These are phyloP conservation scores for Hippasteria phrygiana DNA, from an alignment of 53 echinoderm and acorn worm genomes.

Conservation along the genomic window DNA sequence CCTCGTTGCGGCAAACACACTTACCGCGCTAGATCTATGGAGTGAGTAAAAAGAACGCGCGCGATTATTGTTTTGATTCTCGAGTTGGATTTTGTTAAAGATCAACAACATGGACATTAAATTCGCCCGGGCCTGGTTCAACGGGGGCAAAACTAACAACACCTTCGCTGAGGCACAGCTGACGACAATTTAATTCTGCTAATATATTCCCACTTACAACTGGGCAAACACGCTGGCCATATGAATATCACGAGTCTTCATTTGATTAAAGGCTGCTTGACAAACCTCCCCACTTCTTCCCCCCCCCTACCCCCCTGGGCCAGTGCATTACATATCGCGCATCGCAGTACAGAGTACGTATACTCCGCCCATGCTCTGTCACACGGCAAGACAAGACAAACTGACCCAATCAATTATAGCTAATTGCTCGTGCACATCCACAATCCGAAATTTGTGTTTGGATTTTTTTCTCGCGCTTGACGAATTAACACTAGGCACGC, in stretches of 20 bases:
- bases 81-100: not conserved
- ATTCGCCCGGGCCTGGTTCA: not conserved
- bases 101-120: conserved; percentile 3
- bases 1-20: not conserved
- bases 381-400: not conserved
- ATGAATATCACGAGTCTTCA: conserved; percentile 17
- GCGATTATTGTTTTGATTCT: conserved; percentile 12
- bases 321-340: not conserved
- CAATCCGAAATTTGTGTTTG: not conserved
- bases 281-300: not conserved
- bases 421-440: conserved; percentile 32
- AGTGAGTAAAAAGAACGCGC: not conserved
- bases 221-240: conserved; percentile 54
- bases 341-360: not conserved
- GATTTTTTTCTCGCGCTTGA: no score
- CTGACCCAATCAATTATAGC: conserved; percentile 26
- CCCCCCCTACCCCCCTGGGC: not conserved
- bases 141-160: conserved; percentile 9
- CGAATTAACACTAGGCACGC: not conserved
- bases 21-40: no score
- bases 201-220: conserved; percentile 67
- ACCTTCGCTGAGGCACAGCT: not conserved
- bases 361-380: not conserved
- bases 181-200: conserved; percentile 44
- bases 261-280: conserved; percentile 33